Evolutionary conservation across 2,797 vertebrate species (phyloP).

Genomic region (Sphaeramia orbicularis): DNA sequence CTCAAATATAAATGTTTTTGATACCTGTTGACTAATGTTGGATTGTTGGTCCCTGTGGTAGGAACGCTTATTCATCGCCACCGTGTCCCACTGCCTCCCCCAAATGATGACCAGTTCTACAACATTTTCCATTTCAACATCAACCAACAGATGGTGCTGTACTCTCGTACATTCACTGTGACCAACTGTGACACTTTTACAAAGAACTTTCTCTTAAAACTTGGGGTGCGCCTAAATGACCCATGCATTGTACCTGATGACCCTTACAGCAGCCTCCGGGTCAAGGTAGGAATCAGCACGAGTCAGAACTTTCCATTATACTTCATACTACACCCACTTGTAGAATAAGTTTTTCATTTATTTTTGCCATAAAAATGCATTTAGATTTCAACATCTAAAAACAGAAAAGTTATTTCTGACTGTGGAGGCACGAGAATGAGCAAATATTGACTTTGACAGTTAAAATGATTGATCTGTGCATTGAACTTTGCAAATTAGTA

Average conservation of each 20-base stretch:
- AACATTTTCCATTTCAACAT: conserved; percentile 91
- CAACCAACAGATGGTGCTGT: conserved; percentile 86
- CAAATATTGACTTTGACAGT: too few relatives aligned
- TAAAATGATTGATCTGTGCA: too few relatives aligned
- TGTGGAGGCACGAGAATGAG: too few relatives aligned
- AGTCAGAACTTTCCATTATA: neutral
- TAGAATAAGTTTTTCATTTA: neutral
- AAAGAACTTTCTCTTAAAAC: conserved; percentile 88
- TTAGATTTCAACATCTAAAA: neutral
- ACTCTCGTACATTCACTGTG: conserved; percentile 88
- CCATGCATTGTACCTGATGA: conserved; percentile 83
- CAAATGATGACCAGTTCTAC: conserved; percentile 90
- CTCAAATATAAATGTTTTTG: neutral
- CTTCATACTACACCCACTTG: too few relatives aligned
- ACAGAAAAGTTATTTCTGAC: too few relatives aligned
- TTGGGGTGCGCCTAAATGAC: conserved; percentile 86
- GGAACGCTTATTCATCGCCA: conserved; percentile 90
- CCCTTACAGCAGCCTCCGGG: conserved; percentile 83
- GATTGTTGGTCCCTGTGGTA: conserved; percentile 61
- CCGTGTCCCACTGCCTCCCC: conserved; percentile 89
- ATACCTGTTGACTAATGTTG: neutral
- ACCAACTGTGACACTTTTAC: conserved; percentile 91
- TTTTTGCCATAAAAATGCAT: neutral
- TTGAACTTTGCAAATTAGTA: too few relatives aligned
- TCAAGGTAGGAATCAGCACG: conserved; percentile 81